Base-by-base conservation (phyloP, 2,113 vertebrate genomes). In the Nestor notabilis region DNA sequence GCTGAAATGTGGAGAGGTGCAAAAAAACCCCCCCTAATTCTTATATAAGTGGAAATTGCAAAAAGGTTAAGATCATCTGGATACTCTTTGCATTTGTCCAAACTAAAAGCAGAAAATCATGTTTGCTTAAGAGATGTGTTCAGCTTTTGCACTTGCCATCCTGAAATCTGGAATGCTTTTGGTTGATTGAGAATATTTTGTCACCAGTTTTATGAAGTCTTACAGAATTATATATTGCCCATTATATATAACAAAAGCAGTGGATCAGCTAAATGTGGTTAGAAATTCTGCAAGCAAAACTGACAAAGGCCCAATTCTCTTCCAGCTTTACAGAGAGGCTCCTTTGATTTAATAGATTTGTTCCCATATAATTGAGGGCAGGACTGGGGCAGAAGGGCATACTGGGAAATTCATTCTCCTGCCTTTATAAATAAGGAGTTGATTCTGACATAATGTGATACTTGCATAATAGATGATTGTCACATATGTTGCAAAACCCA, bases 341-440 rank as follows among this genome's bases (percentile, higher is more conserved):
- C 35, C 35, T 86, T 72, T 83, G 58, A 63, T 58, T 93, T 83
- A 74, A 74, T 37, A 64, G 75, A 64, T 76, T 87, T 93, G 29
- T 84, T 89, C 43, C 60, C 24, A 17, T 29, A 19, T 64, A 82
- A 53, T 11, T 92, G 88, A 71, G 76, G 85, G 64, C 68, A 89
- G 49, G 52, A 79, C 28, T 74, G 17, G 66, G 68, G 61, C 71
- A 89, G 86, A 94, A 94, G 68, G 69, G 43, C 47, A 53, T 52
- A 56, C 47, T 75, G 80, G 65, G 76, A 94, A 84, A 92, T 84
- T 88, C 14, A 60, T 93, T 95, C 83, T 82, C n/a, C 69, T 56
- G 77, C 60, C 41, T 95, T 89, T 41, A 17, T 68, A 87, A 91
- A 71, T 63, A 75, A 83, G 46, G 65, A 87, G 52, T 28, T 82